Percentiles rank a stretch among this genome's conserved stretches.
These are phyloP conservation scores for Lamellibrachia columna DNA, from an alignment of 2,888 invertebrate genomes.

Conservation along the genomic window DNA sequence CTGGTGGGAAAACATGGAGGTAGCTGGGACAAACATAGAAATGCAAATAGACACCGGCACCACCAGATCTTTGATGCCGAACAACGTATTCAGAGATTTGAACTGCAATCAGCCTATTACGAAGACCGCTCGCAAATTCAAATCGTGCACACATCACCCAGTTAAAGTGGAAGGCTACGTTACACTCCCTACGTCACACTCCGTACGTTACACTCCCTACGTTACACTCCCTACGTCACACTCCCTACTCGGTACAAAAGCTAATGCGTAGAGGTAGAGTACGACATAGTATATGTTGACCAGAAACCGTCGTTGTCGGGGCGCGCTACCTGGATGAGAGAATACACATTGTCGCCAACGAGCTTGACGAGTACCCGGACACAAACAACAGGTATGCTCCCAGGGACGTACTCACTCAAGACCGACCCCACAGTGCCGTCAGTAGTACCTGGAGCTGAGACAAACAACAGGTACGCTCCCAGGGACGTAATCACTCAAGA, in stretches of 20 bases:
- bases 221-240: no score
- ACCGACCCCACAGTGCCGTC: no score
- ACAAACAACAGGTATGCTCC: no score
- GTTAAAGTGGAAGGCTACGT: background rate
- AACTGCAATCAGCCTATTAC: background rate
- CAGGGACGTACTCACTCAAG: no score
- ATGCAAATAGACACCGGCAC: background rate
- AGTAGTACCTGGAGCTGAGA: no score
- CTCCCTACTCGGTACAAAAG: background rate
- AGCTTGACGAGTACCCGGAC: conserved; percentile 22
- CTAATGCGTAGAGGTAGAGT: background rate
- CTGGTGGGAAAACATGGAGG: background rate
- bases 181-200: background rate
- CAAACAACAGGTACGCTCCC: no score
- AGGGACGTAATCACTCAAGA: no score
- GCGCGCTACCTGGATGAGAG: background rate
- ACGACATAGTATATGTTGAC: background rate
- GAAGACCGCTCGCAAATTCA: conserved; percentile 19
- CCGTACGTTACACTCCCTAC: no score
- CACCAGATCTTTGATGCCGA: background rate
- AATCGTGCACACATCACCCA: conserved; percentile 19
- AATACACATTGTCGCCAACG: background rate
- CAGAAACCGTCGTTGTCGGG: background rate
- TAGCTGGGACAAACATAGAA: background rate
- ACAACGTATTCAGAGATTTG: background rate